phyloP scores from a whole-genome alignment of 2,888 invertebrate species.

The Aphidoletes aphidimyza region DNA sequence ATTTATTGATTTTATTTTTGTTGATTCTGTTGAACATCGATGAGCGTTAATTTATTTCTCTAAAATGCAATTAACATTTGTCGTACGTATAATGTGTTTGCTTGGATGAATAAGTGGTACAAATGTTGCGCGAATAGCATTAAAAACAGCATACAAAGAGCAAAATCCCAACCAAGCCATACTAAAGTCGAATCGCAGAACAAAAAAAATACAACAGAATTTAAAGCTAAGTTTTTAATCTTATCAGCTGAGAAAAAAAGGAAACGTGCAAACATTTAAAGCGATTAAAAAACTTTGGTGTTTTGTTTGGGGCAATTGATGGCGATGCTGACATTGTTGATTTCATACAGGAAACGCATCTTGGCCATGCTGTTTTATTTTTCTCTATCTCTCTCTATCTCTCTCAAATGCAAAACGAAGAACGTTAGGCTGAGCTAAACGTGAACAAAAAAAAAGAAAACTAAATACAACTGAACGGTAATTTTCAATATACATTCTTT shows the following conservation, averaged over 20 bases:
- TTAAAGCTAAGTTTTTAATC: constrained; percentile 6
- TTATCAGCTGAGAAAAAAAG: background rate
- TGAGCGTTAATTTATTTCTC: constrained; percentile 40
- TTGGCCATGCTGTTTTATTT: background rate
- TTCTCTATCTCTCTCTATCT: background rate
- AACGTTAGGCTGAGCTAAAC: background rate
- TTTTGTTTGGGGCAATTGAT: background rate
- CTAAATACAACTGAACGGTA: background rate
- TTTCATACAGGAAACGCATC: background rate
- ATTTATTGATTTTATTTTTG: no score
- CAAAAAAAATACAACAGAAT: background rate
- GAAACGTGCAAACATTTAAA: background rate
- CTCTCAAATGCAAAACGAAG: background rate
- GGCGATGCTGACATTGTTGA: background rate
- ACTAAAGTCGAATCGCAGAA: background rate
- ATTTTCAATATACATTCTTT: background rate
- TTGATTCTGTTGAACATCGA: background rate
- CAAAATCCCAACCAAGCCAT: background rate
- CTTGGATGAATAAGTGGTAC: no score
- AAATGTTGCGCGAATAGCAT: no score
- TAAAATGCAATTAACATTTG: constrained; percentile 18
- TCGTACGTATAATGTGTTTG: background rate
- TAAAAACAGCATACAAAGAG: background rate
- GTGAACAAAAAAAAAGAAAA: background rate
- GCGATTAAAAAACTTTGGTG: constrained; percentile 19